phyloP scores from a whole-genome alignment of 2,888 invertebrate genomes.

The Yponomeuta cagnagella region DNA sequence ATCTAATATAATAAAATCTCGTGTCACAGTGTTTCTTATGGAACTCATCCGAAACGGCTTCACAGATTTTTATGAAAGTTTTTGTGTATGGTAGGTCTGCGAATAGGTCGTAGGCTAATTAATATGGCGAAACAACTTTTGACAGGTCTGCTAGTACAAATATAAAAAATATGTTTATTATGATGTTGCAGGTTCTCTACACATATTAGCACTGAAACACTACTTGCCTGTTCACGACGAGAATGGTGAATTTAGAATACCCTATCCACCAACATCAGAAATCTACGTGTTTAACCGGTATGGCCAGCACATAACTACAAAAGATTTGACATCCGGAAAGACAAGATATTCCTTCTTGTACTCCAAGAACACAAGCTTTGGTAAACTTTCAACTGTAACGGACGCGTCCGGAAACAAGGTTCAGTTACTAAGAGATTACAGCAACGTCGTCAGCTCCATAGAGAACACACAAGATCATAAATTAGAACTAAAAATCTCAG shows the following conservation, averaged over 20 bases:
- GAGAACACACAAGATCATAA: constrained; percentile 96
- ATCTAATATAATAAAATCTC: no score
- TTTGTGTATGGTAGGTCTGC: no score
- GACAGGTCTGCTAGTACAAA: no score
- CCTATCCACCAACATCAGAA: constrained; percentile 94
- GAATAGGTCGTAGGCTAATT: no score
- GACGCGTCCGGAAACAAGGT: constrained; percentile 96
- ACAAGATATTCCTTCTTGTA: constrained; percentile 96
- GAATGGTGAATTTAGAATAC: constrained; percentile 94
- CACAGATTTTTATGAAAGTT: no score
- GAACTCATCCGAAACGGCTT: no score
- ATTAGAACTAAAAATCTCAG: constrained; percentile 93
- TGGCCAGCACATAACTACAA: constrained; percentile 96
- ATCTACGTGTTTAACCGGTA: constrained; percentile 95
- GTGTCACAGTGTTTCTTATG: no score
- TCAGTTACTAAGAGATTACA: constrained; percentile 93
- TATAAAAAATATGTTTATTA: no score
- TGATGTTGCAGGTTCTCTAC: constrained; percentile 78
- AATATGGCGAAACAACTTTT: no score
- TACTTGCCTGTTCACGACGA: constrained; percentile 91
- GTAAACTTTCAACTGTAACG: constrained; percentile 93
- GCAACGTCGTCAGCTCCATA: constrained; percentile 93
- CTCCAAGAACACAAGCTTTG: constrained; percentile 97
- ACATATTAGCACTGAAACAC: constrained; percentile 89
- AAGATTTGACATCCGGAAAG: constrained; percentile 95